Evolutionary conservation across 2,888 invertebrate species (phyloP).

Genomic region (Phalera bucephala): DNA sequence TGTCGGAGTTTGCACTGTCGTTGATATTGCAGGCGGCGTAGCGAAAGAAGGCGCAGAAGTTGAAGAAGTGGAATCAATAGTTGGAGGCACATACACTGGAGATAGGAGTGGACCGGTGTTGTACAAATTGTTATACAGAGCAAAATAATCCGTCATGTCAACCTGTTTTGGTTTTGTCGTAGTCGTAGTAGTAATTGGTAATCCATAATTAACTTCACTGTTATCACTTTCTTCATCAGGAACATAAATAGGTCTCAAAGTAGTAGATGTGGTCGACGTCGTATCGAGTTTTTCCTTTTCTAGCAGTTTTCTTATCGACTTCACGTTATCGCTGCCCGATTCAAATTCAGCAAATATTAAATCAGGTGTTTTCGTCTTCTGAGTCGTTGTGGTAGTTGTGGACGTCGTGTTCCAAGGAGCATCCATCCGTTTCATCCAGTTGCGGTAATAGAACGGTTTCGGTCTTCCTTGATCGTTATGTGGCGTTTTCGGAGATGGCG

Average conservation of each 20-base stretch:
- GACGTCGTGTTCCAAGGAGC: conserved; percentile 40
- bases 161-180: conserved; percentile 27
- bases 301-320: conserved; percentile 67
- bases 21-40: conserved; percentile 47
- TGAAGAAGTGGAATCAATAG: conserved; percentile 31
- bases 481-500: conserved; percentile 54
- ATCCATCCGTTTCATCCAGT: conserved; percentile 73
- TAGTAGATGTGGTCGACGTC: conserved; percentile 38
- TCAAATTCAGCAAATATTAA: conserved; percentile 77
- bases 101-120: conserved; percentile 35
- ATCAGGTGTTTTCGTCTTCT: conserved; percentile 61
- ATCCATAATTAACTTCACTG: conserved; percentile 39
- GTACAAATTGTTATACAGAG: conserved; percentile 58
- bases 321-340: conserved; percentile 54
- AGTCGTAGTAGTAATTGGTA: conserved; percentile 26
- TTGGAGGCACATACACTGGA: conserved; percentile 50
- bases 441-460: conserved; percentile 71
- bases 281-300: conserved; percentile 57
- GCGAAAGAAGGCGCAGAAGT: conserved; percentile 40
- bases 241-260: conserved; percentile 59
- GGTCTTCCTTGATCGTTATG: conserved; percentile 53
- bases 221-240: conserved; percentile 48
- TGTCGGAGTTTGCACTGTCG: conserved; percentile 29
- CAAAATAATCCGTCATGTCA: conserved; percentile 58
- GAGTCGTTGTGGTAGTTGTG: conserved; percentile 39